A percentile compares a stretch with the other conserved stretches of the same genome.
phyloP scores from a whole-genome alignment of 2,113 vertebrate genomes.

The Tor tambroides region DNA sequence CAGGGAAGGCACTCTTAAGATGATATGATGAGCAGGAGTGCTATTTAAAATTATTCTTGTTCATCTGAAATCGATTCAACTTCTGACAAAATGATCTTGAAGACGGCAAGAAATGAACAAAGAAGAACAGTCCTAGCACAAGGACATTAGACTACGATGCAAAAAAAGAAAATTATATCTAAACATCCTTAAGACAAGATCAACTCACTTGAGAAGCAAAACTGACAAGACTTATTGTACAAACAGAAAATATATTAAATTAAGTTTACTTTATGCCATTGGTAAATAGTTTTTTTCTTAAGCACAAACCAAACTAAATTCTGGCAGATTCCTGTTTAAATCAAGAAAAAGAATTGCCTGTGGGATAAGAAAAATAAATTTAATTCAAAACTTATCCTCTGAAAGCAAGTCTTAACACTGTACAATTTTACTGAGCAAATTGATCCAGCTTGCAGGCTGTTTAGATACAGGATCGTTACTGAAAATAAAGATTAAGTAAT shows the following conservation, averaged over 20 bases:
- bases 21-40: not conserved
- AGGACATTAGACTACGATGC: not conserved
- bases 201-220: not conserved
- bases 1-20: not conserved
- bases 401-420: not conserved
- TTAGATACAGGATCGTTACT: not conserved
- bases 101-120: not conserved
- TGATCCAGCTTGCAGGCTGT: not conserved
- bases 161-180: not conserved
- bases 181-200: not conserved
- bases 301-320: not conserved
- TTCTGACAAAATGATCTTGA: not conserved
- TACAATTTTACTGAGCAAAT: not conserved
- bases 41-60: conserved; percentile 5
- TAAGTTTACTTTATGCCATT: not conserved
- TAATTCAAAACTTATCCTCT: not conserved
- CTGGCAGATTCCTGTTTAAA: not conserved
- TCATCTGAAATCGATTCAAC: conserved; percentile 26
- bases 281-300: not conserved
- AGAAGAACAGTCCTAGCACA: not conserved
- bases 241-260: not conserved
- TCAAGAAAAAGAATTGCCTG: not conserved
- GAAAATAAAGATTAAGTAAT: not conserved
- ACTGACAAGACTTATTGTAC: not conserved
- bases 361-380: not conserved